A percentile compares a stretch with the other conserved stretches of the same genome.
Evolutionary conservation across 2,113 vertebrate genomes (phyloP).

Genomic region (Rousettus leschenaultii): DNA sequence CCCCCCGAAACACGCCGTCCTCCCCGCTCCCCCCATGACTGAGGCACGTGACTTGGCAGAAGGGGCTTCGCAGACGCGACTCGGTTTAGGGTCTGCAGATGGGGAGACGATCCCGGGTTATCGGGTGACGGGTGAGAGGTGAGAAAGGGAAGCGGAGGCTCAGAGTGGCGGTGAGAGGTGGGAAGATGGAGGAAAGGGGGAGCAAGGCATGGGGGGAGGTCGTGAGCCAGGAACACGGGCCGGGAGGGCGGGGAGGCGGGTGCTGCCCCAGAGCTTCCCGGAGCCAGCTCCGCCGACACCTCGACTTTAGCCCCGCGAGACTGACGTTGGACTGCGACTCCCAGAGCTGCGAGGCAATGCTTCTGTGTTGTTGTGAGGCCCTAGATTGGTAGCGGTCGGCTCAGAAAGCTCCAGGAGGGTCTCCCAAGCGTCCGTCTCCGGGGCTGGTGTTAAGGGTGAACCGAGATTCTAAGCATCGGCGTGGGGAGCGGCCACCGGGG

Average conservation of each 20-base stretch:
- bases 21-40: fast-evolving
- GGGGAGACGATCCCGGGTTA: neutral
- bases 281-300: neutral
- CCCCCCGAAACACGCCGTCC: neutral
- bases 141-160: neutral
- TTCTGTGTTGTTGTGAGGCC: neutral
- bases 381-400: fast-evolving
- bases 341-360: neutral
- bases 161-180: neutral
- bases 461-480: fast-evolving
- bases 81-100: too few relatives aligned
- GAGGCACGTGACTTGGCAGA: fast-evolving
- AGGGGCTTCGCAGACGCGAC: neutral
- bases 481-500: fast-evolving
- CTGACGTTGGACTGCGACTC: neutral
- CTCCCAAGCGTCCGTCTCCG: too few relatives aligned
- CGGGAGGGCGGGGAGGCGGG: fast-evolving
- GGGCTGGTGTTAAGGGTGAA: too few relatives aligned
- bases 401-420: neutral
- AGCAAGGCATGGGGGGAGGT: fast-evolving
- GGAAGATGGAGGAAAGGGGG: neutral
- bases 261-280: neutral
- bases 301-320: neutral
- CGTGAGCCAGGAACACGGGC: neutral
- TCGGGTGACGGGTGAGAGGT: too few relatives aligned